Conservation (phyloP, 2,113 vertebrate genomes). For the Steatornis caripensis region DNA sequence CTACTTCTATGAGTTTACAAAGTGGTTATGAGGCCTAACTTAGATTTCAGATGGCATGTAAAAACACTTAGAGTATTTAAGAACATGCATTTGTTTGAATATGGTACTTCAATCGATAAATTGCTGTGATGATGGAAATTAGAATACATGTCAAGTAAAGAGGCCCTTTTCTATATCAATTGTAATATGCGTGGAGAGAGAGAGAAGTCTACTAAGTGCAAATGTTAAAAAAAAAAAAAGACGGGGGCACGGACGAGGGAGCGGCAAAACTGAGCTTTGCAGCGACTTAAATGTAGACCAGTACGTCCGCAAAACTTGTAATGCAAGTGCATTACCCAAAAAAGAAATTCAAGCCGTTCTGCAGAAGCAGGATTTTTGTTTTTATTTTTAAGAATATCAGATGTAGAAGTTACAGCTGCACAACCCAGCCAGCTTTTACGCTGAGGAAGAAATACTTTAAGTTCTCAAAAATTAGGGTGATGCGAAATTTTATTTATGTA, state of each 20-base stretch:
- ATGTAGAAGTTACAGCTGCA: neutral
- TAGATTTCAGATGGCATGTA: neutral
- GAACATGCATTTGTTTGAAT: neutral
- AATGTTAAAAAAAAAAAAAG: neutral
- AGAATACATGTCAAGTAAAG: neutral
- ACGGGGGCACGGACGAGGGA: fast-evolving
- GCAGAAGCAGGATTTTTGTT: neutral
- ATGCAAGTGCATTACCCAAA: neutral
- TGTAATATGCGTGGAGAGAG: neutral
- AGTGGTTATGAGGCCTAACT: neutral
- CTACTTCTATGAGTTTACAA: neutral
- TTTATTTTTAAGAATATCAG: neutral
- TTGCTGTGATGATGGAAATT: neutral
- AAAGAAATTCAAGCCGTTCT: neutral
- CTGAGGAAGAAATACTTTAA: neutral
- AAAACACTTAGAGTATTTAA: neutral
- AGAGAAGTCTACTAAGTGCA: neutral
- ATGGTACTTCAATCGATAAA: fast-evolving
- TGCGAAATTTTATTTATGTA: neutral
- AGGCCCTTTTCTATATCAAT: neutral
- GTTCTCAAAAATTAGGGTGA: neutral
- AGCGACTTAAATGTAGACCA: neutral
- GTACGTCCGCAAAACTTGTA: neutral
- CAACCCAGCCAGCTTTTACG: neutral
- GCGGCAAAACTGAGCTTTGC: neutral